Base-by-base conservation (phyloP, 23 tunicate genomes). In the Ascidia mentula region DNA sequence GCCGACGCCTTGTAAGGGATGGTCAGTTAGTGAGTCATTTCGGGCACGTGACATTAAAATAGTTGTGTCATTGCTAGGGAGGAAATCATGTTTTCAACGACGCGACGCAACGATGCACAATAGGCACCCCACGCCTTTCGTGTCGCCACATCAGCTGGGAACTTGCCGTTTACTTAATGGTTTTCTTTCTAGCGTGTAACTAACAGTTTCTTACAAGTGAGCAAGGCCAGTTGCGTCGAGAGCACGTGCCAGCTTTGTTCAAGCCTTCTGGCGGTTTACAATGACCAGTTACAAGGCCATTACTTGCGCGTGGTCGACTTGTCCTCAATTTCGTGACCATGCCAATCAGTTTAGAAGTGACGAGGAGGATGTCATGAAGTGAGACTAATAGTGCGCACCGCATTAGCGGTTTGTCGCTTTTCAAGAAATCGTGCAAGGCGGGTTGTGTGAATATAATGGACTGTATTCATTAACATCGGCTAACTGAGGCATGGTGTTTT, bases 321-420 rank as follows among this genome's bases (percentile, higher is more conserved):
- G 24, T 28, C 65, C 65, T 53, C 65, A 26, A 53, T 20, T 53
- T 53, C 65, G 65, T 53, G 65, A 53, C 65, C 65, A 53, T 53
- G 65, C 65, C 65, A 53, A 53, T 53, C 65, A 53, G 65, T 53
- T 53, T 53, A 53, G 65, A 53, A 53, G 65, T 53, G 65, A 53
- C 65, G 65, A 28, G 24, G 65, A 53, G 65, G 65, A 53, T 53
- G 65, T 53, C 65, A 53, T 53, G 65, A 53, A 53, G 65, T 53
- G 65, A 53, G 65, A 53, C 65, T 53, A 53, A 53, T 53, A 53
- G 24, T 53, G 65, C 65, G 65, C 65, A 53, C 24, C 7, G 65
- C 24, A 20, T 53, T 9, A 53, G 1, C 65, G 65, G 12, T 53
- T 9, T 53, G 65, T 9, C 24, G 65, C 4, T 53, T 3, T 53